Evolutionary conservation across 2,113 vertebrate species (phyloP), one percentile per base, ranked within the genome.

Genomic region (Oncorhynchus tshawytscha): DNA sequence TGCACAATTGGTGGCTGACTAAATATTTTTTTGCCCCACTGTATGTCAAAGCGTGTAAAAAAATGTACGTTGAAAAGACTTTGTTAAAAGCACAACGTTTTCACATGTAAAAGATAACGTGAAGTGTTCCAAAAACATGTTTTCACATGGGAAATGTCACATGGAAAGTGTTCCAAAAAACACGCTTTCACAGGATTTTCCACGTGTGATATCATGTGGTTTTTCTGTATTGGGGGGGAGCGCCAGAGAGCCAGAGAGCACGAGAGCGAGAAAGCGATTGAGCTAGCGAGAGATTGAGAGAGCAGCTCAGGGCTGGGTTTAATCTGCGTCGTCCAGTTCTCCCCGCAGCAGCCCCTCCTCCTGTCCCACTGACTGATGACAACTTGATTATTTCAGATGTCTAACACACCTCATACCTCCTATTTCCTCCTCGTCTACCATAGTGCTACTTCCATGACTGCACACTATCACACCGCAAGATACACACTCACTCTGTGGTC

Each of bases 331-430:
- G 45, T 18, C 8, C 2, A 45, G 9, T 86, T 84, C 67, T 65
- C 3, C 0, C 69, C 0, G 0, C 9, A 39, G 5, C 70, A 16
- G 86, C 70, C 84, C 88, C 9, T 85, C 85, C 80, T 81, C 67
- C 82, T 29, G 77, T 84, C 45, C 20, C 83, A 79, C 85, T 93
- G 92, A 93, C 91, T 87, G 90, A 93, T 93, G 91, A 93, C 87
- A 91, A 84, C 85, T 90, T 92, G 92, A 93, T 93, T 90, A 90
- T 90, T 92, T 92, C 84, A 92, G 90, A 93, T 90, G 85, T 90
- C 84, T 82, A 90, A 88, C 79, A 81, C 74, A 76, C 75, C 79
- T 45, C 2, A 75, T 59, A 27, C 67, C 81, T 29, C 72, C 72
- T 29, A 6, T 12, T 34, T 34, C n/a, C 39, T 34, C 16, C 13